Percentiles rank a stretch among this genome's conserved stretches.
These are phyloP conservation scores for Crepidodera aurea DNA, from an alignment of 2,888 invertebrate genomes.

Conservation along the genomic window DNA sequence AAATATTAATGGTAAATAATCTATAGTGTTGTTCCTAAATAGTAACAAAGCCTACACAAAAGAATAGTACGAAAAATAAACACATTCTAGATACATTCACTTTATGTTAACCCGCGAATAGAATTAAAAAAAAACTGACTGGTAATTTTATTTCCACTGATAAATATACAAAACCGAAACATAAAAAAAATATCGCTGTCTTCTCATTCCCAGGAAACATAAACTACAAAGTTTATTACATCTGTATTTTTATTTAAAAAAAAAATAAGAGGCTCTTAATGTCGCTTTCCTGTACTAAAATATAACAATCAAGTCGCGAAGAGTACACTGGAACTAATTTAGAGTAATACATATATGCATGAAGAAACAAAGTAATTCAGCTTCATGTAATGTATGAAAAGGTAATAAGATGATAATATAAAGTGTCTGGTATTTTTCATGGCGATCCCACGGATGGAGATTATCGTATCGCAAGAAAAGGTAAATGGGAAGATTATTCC, in stretches of 20 bases:
- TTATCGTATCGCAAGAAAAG: slow-evolving; percentile 17
- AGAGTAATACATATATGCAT: slow-evolving; percentile 30
- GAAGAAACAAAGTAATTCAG: slow-evolving; percentile 32
- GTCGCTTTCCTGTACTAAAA: slow-evolving; percentile 24
- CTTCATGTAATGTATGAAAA: slow-evolving; percentile 22
- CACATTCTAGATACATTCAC: too few species aligned
- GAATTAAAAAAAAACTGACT: too few species aligned
- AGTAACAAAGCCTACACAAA: too few species aligned
- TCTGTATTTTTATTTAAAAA: slow-evolving; percentile 11
- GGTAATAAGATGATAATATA: slow-evolving; percentile 28
- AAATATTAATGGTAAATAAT: too few species aligned
- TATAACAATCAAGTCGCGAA: slow-evolving; percentile 15
- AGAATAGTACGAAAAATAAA: too few species aligned
- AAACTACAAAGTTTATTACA: slow-evolving; percentile 17
- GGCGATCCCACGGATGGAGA: slow-evolving; percentile 19
- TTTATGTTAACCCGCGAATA: too few species aligned
- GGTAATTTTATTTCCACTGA: too few species aligned
- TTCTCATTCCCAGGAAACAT: slow-evolving; percentile 16
- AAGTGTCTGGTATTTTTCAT: slow-evolving; percentile 12
- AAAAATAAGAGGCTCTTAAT: slow-evolving; percentile 17
- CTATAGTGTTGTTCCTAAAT: too few species aligned
- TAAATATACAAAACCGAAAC: neutral
- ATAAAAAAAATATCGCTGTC: slow-evolving; percentile 3
- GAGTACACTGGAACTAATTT: slow-evolving; percentile 26
- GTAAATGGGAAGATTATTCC: slow-evolving; percentile 19